Evolutionary conservation across 2,888 invertebrate species (phyloP).

Genomic region (Sepiola atlantica): DNA sequence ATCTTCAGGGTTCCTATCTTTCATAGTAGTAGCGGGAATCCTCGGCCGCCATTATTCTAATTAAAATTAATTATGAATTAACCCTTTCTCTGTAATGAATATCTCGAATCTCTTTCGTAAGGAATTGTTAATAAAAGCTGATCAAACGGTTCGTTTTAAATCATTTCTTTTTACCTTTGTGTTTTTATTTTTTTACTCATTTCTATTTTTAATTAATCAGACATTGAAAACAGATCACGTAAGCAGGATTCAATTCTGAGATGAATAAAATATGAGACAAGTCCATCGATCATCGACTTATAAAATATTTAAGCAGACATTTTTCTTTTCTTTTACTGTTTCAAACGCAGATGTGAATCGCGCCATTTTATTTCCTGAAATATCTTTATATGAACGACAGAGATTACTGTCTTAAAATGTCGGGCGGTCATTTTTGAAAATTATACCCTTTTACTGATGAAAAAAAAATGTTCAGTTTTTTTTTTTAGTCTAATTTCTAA

Average conservation of each 20-base stretch:
- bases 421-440: background rate
- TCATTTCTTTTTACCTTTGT: background rate
- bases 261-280: slow-evolving; percentile 1
- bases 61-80: background rate
- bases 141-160: background rate
- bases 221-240: background rate
- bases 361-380: background rate
- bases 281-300: background rate
- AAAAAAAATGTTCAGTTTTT: too few relatives aligned
- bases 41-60: background rate
- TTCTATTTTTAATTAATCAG: background rate
- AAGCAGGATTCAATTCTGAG: background rate
- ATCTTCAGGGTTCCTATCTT: background rate
- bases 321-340: background rate
- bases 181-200: background rate
- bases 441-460: background rate
- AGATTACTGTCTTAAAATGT: background rate
- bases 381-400: background rate
- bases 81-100: background rate
- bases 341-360: background rate
- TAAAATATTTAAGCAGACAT: slow-evolving; percentile 11
- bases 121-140: background rate
- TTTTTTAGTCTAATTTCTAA: too few relatives aligned
- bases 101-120: background rate
- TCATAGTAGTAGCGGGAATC: background rate